Evolutionary conservation across 2,888 invertebrate species (phyloP).

Genomic region (Melitaea athalia): DNA sequence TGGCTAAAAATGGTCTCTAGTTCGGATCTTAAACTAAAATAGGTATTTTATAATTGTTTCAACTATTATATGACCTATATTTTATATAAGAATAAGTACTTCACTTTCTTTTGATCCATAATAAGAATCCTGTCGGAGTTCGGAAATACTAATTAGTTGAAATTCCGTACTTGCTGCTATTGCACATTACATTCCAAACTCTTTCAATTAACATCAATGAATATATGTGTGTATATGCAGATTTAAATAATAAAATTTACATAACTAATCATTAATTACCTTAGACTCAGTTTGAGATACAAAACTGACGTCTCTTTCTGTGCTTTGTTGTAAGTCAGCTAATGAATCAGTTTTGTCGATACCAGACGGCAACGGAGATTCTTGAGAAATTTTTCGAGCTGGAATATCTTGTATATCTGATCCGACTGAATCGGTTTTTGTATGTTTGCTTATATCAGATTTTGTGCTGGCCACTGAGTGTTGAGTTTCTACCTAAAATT

Average conservation of each 20-base stretch:
- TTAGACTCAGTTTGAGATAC: constrained; percentile 79
- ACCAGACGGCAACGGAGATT: constrained; percentile 66
- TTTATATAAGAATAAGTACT: too few relatives aligned
- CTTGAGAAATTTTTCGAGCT: constrained; percentile 66
- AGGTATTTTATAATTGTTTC: too few relatives aligned
- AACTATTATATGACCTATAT: too few relatives aligned
- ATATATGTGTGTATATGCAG: neutral
- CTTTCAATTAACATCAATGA: too few relatives aligned
- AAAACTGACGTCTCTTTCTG: constrained; percentile 76
- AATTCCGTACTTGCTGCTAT: too few relatives aligned
- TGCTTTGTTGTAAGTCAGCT: constrained; percentile 75
- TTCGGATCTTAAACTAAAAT: too few relatives aligned
- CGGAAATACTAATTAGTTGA: too few relatives aligned
- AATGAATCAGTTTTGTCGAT: constrained; percentile 74
- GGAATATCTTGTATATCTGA: constrained; percentile 66
- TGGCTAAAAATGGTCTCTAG: too few relatives aligned
- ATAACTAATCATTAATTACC: constrained; percentile 47
- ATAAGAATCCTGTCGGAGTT: too few relatives aligned
- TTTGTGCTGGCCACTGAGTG: constrained; percentile 65
- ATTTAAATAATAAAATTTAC: neutral
- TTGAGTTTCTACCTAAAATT: constrained; percentile 63
- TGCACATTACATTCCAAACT: too few relatives aligned
- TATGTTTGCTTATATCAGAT: constrained; percentile 70
- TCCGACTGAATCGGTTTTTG: constrained; percentile 73
- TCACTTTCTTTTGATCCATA: too few relatives aligned